A percentile compares a stretch with the other conserved stretches of the same genome.
Evolutionary conservation across 2,113 vertebrate genomes (phyloP).

Genomic region (Strix uralensis): DNA sequence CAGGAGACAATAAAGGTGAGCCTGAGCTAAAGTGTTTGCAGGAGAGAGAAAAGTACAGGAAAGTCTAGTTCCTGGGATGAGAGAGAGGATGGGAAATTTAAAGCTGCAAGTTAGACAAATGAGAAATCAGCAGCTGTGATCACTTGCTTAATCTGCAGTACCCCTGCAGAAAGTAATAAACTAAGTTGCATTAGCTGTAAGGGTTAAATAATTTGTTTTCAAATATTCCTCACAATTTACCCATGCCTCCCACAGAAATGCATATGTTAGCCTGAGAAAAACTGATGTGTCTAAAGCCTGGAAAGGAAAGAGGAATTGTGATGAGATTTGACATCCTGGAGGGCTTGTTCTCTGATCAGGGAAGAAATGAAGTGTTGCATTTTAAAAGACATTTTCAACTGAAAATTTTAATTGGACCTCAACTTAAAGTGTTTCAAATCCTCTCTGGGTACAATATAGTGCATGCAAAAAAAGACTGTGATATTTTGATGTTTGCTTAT

Average conservation of each 20-base stretch:
- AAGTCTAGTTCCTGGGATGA: background rate
- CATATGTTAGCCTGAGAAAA: background rate
- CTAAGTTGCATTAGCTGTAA: background rate
- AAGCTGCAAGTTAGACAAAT: background rate
- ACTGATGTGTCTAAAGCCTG: background rate
- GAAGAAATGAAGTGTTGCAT: background rate
- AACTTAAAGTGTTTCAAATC: slow-evolving; percentile 4
- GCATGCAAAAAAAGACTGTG: background rate
- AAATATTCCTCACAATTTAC: background rate
- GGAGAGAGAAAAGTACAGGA: background rate
- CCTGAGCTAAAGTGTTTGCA: background rate
- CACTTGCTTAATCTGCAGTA: background rate
- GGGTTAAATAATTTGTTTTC: background rate
- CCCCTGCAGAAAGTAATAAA: background rate
- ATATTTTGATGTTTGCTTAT: slow-evolving; percentile 43
- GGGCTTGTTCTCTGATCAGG: background rate
- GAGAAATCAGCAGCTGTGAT: background rate
- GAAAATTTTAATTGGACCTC: slow-evolving; percentile 35
- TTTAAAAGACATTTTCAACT: slow-evolving; percentile 19
- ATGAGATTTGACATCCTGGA: slow-evolving; percentile 30
- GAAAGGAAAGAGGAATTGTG: background rate
- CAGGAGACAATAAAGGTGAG: background rate
- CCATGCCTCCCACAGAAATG: background rate
- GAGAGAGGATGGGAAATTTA: background rate
- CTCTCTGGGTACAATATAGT: background rate